These are phyloP conservation scores for Etheostoma nigrum DNA, from an alignment of 2,797 vertebrate species.

Conservation along the genomic window DNA sequence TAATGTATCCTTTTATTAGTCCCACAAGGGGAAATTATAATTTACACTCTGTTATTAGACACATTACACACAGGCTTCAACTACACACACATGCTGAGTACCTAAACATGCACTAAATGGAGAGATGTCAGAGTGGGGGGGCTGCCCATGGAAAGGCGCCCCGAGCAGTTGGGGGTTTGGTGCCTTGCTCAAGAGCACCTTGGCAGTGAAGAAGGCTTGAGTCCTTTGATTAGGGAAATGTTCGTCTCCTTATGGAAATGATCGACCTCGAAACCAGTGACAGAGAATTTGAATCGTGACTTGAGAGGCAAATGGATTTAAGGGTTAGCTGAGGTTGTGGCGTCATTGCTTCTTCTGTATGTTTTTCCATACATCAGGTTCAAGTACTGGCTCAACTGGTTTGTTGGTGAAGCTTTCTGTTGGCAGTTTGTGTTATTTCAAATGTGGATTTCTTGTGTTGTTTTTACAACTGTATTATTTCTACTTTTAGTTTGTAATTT, in stretches of 20 bases:
- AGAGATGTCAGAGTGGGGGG: no score
- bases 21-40: no score
- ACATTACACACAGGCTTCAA: no score
- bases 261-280: not conserved
- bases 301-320: constrained; percentile 53
- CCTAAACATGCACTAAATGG: no score
- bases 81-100: no score
- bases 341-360: not conserved
- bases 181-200: no score
- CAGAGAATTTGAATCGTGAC: constrained; percentile 57
- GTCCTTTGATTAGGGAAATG: constrained; percentile 69
- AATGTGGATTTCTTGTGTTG: not conserved
- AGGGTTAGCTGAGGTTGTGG: not conserved
- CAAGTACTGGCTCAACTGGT: not conserved
- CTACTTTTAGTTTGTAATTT: not conserved
- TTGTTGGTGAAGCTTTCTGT: no score
- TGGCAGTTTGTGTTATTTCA: not conserved
- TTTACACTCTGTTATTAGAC: no score
- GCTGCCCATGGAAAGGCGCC: no score
- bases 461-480: not conserved
- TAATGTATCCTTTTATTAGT: no score
- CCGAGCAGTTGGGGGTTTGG: no score
- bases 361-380: not conserved
- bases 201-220: not conserved
- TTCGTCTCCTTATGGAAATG: constrained; percentile 56